These are phyloP conservation scores for Drosophila peninsularis DNA, from an alignment of 2,888 invertebrate genomes.

Conservation along the genomic window DNA sequence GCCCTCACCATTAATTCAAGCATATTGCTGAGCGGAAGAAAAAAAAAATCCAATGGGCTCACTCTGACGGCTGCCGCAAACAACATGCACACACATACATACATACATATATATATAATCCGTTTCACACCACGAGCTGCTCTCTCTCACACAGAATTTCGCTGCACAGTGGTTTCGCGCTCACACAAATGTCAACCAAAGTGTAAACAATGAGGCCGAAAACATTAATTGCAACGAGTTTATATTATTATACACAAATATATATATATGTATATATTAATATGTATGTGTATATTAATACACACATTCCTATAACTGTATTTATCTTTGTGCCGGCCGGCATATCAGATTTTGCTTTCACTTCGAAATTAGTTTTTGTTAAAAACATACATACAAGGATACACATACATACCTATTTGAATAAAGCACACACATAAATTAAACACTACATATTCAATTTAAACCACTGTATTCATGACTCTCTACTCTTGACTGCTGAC, in stretches of 20 bases:
- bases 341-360: conserved; percentile 22
- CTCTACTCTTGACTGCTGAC: conserved; percentile 11
- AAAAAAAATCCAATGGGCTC: conserved; percentile 27
- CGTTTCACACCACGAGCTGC: conserved; percentile 23
- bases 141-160: conserved; percentile 29
- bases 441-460: conserved; percentile 13
- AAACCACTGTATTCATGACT: conserved; percentile 34
- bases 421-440: conserved; percentile 3
- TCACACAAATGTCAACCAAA: conserved; percentile 29
- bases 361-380: conserved; percentile 12
- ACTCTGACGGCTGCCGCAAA: conserved; percentile 16
- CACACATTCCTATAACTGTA: background rate
- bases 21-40: conserved; percentile 22
- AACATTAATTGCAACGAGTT: conserved; percentile 9
- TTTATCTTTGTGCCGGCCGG: conserved; percentile 46
- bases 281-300: background rate
- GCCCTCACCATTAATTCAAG: conserved; percentile 40
- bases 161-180: conserved; percentile 46
- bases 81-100: conserved; percentile 25
- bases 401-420: background rate
- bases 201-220: conserved; percentile 32
- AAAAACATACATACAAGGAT: background rate
- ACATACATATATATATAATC: conserved; percentile 5
- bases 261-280: background rate
- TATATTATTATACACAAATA: background rate